phyloP scores from a whole-genome alignment of 2,113 vertebrate species.

The Haemorhous mexicanus region DNA sequence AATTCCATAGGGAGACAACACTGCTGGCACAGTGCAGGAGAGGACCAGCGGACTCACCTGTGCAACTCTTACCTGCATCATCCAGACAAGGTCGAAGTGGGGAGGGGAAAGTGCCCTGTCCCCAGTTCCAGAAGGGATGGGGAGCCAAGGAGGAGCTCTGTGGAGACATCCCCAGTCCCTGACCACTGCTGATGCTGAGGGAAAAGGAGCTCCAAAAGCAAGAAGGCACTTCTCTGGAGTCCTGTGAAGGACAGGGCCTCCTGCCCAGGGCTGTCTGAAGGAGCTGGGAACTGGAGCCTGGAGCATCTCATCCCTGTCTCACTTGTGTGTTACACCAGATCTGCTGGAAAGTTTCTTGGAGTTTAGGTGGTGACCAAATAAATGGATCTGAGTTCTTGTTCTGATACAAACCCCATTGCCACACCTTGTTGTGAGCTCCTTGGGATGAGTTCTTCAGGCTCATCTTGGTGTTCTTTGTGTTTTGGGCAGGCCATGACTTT shows the following conservation, averaged over 20 bases:
- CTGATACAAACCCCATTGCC: neutral
- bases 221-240: neutral
- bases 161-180: neutral
- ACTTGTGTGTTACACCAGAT: neutral
- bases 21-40: neutral
- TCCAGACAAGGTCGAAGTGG: fast-evolving
- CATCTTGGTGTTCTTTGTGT: conserved; percentile 3
- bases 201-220: neutral
- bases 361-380: neutral
- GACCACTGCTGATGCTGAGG: neutral
- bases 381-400: neutral
- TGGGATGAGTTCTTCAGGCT: neutral
- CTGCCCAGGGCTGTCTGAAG: neutral
- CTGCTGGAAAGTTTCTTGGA: neutral
- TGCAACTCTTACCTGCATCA: no score
- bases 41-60: neutral
- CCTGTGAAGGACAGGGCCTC: neutral
- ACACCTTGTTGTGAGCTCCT: neutral
- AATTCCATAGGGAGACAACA: neutral
- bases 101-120: neutral
- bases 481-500: conserved; percentile 88
- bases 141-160: neutral
- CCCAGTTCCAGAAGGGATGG: neutral
- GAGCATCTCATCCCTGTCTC: neutral
- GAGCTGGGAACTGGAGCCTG: neutral